phyloP scores from a whole-genome alignment of 2,888 invertebrate genomes.

The Agrochola circellaris region DNA sequence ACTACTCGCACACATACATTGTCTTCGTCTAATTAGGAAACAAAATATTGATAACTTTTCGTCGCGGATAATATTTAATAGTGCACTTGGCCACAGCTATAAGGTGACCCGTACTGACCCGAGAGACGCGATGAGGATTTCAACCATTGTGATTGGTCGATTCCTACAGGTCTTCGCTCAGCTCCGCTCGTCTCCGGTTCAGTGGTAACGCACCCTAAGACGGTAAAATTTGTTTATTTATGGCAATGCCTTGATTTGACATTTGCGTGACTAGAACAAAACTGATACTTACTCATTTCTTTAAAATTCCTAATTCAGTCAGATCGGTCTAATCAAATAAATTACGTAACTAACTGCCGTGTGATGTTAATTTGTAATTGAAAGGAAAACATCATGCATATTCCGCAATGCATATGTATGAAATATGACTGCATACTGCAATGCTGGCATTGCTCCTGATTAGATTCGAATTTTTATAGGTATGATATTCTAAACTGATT shows the following conservation, averaged over 20 bases:
- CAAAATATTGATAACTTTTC: neutral
- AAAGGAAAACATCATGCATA: constrained; percentile 43
- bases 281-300: constrained; percentile 15
- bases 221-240: neutral
- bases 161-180: no score
- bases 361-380: constrained; percentile 35
- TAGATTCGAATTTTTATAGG: neutral
- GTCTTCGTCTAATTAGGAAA: neutral
- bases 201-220: no score
- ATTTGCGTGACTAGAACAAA: constrained; percentile 18
- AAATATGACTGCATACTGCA: neutral
- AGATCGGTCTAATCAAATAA: constrained; percentile 29
- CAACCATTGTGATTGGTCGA: no score
- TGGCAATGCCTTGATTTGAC: neutral
- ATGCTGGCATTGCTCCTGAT: neutral
- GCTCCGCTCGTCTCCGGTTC: no score
- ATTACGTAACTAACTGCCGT: constrained; percentile 29
- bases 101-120: no score
- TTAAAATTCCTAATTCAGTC: constrained; percentile 21
- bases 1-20: neutral
- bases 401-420: constrained; percentile 33
- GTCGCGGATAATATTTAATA: neutral
- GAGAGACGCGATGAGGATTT: no score
- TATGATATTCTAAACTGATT: neutral
- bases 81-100: neutral